Percentiles rank a stretch among this genome's conserved stretches.
phyloP scores from a whole-genome alignment of 2,888 invertebrate genomes.

The Hydroisotoma schaefferi region DNA sequence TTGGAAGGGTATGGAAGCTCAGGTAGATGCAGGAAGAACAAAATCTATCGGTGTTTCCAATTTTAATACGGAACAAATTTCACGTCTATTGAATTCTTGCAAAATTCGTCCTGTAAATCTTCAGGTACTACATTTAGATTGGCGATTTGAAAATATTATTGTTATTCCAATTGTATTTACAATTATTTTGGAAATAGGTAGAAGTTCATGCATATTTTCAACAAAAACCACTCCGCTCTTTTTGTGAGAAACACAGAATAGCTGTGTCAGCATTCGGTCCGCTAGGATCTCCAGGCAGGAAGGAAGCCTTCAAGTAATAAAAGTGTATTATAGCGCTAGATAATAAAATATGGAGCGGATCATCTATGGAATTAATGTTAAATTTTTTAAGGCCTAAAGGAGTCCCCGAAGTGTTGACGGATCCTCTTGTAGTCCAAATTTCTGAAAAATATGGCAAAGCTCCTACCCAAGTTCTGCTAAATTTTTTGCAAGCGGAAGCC shows the following conservation, averaged over 20 bases:
- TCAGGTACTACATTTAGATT: constrained; percentile 30
- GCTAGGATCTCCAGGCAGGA: constrained; percentile 51
- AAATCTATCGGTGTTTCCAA: constrained; percentile 86
- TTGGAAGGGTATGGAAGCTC: constrained; percentile 67
- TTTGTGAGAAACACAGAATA: constrained; percentile 65
- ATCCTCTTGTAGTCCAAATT: constrained; percentile 51
- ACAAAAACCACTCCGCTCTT: constrained; percentile 61
- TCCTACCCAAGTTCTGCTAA: constrained; percentile 71
- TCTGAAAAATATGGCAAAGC: constrained; percentile 61
- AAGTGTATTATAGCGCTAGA: neutral
- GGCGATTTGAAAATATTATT: neutral
- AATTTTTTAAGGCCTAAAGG: constrained; percentile 16
- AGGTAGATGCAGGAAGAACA: constrained; percentile 65
- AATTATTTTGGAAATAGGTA: constrained; percentile 52
- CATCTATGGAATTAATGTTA: neutral
- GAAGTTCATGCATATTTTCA: constrained; percentile 77
- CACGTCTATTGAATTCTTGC: constrained; percentile 61
- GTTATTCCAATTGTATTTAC: neutral
- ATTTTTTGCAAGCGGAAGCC: constrained; percentile 68
- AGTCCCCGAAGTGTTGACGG: constrained; percentile 43
- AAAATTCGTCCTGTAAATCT: constrained; percentile 63
- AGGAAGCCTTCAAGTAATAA: constrained; percentile 19
- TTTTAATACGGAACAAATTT: constrained; percentile 70
- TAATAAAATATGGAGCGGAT: neutral
- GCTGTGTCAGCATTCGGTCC: constrained; percentile 74